Base-by-base conservation (phyloP, 2,888 invertebrate species). In the Acronicta leporina region DNA sequence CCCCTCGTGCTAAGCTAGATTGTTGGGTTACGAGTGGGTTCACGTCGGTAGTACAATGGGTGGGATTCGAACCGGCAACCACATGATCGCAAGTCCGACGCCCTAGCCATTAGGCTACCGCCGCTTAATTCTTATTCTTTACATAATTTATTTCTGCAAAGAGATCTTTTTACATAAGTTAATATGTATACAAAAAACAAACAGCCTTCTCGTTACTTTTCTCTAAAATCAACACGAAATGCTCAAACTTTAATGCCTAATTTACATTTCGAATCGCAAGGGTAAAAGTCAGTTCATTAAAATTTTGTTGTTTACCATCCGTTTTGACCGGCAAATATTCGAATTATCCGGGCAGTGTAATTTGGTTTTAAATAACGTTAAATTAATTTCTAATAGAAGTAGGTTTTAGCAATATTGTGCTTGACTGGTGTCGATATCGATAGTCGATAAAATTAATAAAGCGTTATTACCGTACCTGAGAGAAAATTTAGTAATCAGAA, bases 261-360 rank as follows among this genome's bases (percentile, higher is more conserved):
- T 69, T 64, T 64, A 55, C 64, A 68, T 68, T 69, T 52, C 64
- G 47, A 55, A 55, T 51, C 51, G 43, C 25, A 27, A 33, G 33
- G 20, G 38, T 9, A 35, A 5, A 69, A 73, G 75, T 46, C 62
- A 59, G 56, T 63, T 79, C 77, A 84, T 82, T 81, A 80, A 81
- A 84, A 82, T 80, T 76, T 68, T 2, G 67, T 63, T 71, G 68
- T 75, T 75, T 69, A 68, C 62, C 27, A 56, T 67, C 75, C 78
- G 71, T 74, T 76, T 69, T 63, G 64, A 68, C 70, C 65, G 61
- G 62, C 49, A 69, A 73, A 79, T 73, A 66, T 75, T 62, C 63
- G 48, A 48, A 64, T 62, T 57, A 77, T 58, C 72, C 68, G 41
- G 53, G 50, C 41, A 50, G 16, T 55, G 53, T 62, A 68, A 65